Conservation (phyloP, 2,888 invertebrate genomes). For the Rhagonycha fulva region DNA sequence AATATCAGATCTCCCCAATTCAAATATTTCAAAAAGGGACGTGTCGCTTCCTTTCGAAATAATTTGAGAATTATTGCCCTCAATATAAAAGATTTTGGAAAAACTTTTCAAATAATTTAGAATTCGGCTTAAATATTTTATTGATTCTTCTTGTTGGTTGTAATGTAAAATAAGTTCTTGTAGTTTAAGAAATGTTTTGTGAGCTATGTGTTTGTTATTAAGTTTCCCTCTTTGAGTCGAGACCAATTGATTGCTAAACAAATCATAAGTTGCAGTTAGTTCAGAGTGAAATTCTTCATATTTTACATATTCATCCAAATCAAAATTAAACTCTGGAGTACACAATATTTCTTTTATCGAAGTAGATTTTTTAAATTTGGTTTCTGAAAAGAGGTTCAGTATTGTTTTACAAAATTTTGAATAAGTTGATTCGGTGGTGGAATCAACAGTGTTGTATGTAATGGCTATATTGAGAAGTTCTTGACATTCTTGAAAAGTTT, state of each 20-base stretch:
- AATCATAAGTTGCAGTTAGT: conserved; percentile 1
- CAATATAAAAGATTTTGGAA: conserved; percentile 55
- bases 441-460: conserved; percentile 35
- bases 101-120: conserved; percentile 64
- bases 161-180: conserved; percentile 55
- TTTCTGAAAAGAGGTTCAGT: conserved; percentile 37
- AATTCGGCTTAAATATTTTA: conserved; percentile 60
- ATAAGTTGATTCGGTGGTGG: conserved; percentile 37
- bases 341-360: conserved; percentile 42
- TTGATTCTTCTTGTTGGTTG: conserved; percentile 41
- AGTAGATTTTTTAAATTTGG: conserved; percentile 34
- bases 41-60: conserved; percentile 48
- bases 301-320: conserved; percentile 37
- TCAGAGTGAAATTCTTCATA: conserved; percentile 39
- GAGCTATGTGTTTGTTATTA: conserved; percentile 60
- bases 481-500: conserved; percentile 42
- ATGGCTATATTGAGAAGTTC: conserved; percentile 41
- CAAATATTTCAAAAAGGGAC: conserved; percentile 60
- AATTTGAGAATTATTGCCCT: conserved; percentile 47
- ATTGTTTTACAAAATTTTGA: conserved; percentile 44
- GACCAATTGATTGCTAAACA: conserved; percentile 14
- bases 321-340: conserved; percentile 39
- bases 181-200: conserved; percentile 58
- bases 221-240: conserved; percentile 50
- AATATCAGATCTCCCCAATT: conserved; percentile 62